Evolutionary conservation across 2,113 vertebrate genomes (phyloP), one percentile per base, ranked within the genome.

Genomic region (Plotosus lineatus): DNA sequence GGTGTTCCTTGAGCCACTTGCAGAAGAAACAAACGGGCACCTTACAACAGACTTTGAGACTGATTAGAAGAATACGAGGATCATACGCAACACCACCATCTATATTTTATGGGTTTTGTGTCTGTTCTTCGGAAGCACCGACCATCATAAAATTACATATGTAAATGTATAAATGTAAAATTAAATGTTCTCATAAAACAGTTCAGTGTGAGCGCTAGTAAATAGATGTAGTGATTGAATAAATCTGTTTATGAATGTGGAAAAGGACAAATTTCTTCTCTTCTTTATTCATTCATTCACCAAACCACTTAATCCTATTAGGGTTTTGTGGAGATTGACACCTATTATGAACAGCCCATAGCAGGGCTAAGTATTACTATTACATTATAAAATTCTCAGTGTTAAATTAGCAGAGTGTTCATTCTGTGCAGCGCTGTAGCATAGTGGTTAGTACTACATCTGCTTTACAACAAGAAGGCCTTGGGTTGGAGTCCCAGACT

Each of bases 1-100:
- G 14, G 94, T 93, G 7, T 98, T 98, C 88, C 84, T 96, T 1
- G 96, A 98, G 87, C 95, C 96, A 0, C 77, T 94, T 88, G 87
- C 94, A 73, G 92, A 93, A n/a, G 91, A 89, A 0, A 92, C 92
- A 88, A 95, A 91, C 0, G 94, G 95, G 58, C 91, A 89, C 77
- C 88, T 90, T 76, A 92, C 86, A 86, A 89, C 90, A 87, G 90
- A 91, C 23, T 89, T 92, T 0, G 75, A 87, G 38, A 14, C 40
- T 15, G 90, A 0, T 86, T 90, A 46, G 56, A 65, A 40, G 23
- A 79, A 36, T 78, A 36, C 46, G 33, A 60, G 69, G 38, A 78
- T 31, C 56, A 44, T 5, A 8, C 69, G 69, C 63, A 79, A 36
- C 42, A 71, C 66, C 21, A 40, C 53, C 38, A 19, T 15, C 56